Evolutionary conservation across 1,140 invertebrate genomes (phyloP), one percentile per base, ranked within the genome.

Genomic region (Neuroterus valhalla): DNA sequence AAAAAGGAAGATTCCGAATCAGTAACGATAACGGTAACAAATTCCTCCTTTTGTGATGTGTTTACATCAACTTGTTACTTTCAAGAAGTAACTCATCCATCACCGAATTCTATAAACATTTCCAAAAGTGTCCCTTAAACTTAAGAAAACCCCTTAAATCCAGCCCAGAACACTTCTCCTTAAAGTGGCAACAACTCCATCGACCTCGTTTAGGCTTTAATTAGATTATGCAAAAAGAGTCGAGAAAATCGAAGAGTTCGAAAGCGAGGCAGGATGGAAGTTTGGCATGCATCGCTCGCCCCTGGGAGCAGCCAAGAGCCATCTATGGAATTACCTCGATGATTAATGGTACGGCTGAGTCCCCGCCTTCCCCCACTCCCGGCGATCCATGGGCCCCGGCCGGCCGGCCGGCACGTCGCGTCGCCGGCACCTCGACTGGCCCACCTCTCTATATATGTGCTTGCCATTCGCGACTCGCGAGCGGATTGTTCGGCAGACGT

Each of bases 201-300:
- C n/a, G 46, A n/a, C 15, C 6, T 17, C 0, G 17, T 17, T 19
- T 1, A 17, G 46, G 17, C n/a, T 48, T 48, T 48, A 48, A 48
- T 48, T 48, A 48, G 17, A 48, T 48, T 48, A 48, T 48, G 10
- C 46, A 19, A 48, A 48, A 48, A 17, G 46, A 19, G n/a, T 48
- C 17, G 46, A 17, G 8, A 5, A n/a, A 48, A 8, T n/a, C 46
- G 31, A 38, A 17, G 15, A 48, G 48, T 50, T 74, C 72, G 71
- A 74, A 82, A 78, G 76, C 82, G 69, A 81, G 70, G 81, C 80
- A 81, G 78, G 82, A 86, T 79, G 81, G 77, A 82, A 87, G 85
- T 84, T 87, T 85, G 88, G 86, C 86, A 87, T 88, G 86, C 85
- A 89, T 86, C 82, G 78, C 82, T 85, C 86, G 81, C 80, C 85